Percentiles rank a stretch among this genome's conserved stretches.
Evolutionary conservation across 2,797 vertebrate species (phyloP).

Genomic region (Sphaeramia orbicularis): DNA sequence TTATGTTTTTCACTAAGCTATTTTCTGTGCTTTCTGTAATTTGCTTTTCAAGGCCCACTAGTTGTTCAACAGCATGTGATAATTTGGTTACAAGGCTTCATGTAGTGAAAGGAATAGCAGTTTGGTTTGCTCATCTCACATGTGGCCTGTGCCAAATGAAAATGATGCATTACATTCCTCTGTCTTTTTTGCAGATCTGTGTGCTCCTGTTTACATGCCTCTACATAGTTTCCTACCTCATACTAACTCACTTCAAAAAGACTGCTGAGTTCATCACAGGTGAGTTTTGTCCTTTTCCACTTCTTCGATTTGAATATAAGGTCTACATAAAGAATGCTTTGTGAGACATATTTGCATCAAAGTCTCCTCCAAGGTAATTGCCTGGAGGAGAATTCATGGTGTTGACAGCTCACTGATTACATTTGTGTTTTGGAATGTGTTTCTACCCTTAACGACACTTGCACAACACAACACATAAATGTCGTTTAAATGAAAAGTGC

Average conservation of each 20-base stretch:
- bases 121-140: background rate
- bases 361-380: constrained; percentile 1
- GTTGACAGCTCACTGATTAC: constrained; percentile 50
- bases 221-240: constrained; percentile 94
- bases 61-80: background rate
- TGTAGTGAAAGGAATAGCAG: background rate
- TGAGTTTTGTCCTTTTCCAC: constrained; percentile 69
- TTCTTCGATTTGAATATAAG: background rate
- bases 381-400: constrained; percentile 31
- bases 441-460: background rate
- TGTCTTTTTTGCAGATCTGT: constrained; percentile 88
- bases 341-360: constrained; percentile 15
- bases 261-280: constrained; percentile 93
- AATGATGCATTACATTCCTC: background rate
- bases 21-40: background rate
- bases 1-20: background rate
- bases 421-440: constrained; percentile 21
- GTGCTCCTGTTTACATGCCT: constrained; percentile 92
- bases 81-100: constrained; percentile 1
- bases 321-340: background rate
- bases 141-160: background rate
- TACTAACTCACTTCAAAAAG: constrained; percentile 95
- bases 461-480: constrained; percentile 5
- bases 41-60: background rate
- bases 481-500: background rate